These are phyloP conservation scores for Lysiphlebus fabarum DNA, from an alignment of 1,140 invertebrate genomes.

Conservation along the genomic window DNA sequence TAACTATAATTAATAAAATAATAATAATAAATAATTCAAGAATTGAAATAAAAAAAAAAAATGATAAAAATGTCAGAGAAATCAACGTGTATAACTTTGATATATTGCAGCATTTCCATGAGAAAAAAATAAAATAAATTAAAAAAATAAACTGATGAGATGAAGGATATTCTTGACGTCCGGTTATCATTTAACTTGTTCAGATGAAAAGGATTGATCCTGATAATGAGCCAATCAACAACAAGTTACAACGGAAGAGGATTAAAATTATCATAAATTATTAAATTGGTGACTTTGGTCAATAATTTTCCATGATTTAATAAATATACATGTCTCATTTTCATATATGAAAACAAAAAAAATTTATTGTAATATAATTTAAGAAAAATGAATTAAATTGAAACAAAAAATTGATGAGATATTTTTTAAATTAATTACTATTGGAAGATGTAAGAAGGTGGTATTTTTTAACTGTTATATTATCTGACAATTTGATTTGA, in stretches of 20 bases:
- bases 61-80: not conserved
- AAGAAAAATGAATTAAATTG: too few species aligned
- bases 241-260: constrained; percentile 6
- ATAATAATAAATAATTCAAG: not conserved
- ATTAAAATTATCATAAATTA: constrained; percentile 21
- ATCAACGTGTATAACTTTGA: too few species aligned
- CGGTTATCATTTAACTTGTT: not conserved
- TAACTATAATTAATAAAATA: not conserved
- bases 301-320: constrained; percentile 27
- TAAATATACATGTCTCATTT: constrained; percentile 18
- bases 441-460: too few species aligned
- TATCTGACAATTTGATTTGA: constrained; percentile 29
- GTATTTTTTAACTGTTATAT: too few species aligned
- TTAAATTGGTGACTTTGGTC: constrained; percentile 9
- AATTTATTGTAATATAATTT: not conserved
- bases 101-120: too few species aligned
- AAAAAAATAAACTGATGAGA: not conserved
- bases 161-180: constrained; percentile 6
- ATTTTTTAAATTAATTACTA: too few species aligned
- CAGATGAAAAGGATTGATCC: constrained; percentile 5
- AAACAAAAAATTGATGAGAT: too few species aligned
- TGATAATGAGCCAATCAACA: constrained; percentile 20
- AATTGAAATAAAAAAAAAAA: not conserved
- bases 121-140: not conserved
- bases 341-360: not conserved